Evolutionary conservation across 2,113 vertebrate genomes (phyloP).

Genomic region (Tor tambroides): DNA sequence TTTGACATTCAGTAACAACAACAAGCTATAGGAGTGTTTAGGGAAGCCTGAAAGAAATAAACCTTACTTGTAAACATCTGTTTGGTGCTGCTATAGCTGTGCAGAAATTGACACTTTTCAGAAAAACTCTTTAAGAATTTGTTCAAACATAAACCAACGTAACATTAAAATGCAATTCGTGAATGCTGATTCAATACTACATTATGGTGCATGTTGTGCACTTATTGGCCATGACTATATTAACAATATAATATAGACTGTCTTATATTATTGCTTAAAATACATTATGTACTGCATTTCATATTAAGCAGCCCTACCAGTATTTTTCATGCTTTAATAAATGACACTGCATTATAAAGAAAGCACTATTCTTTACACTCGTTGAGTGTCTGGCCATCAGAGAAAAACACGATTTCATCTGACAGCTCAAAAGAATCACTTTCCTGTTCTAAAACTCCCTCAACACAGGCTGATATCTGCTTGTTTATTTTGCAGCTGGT

Average conservation of each 20-base stretch:
- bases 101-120: too few species aligned
- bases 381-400: slow-evolving; percentile 41
- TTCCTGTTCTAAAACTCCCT: slow-evolving; percentile 82
- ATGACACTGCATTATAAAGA: neutral
- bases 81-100: too few species aligned
- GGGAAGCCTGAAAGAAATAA: too few species aligned
- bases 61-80: too few species aligned
- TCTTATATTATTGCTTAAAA: neutral
- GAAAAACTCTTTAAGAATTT: too few species aligned
- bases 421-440: slow-evolving; percentile 85
- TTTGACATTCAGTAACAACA: too few species aligned
- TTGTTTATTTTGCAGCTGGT: slow-evolving; percentile 90
- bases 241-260: neutral
- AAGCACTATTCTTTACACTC: neutral
- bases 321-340: neutral
- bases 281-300: neutral
- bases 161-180: too few species aligned
- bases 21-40: too few species aligned
- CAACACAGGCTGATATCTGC: slow-evolving; percentile 83
- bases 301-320: neutral
- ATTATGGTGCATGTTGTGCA: too few species aligned
- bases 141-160: too few species aligned
- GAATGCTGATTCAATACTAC: too few species aligned
- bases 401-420: slow-evolving; percentile 76
- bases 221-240: neutral